phyloP scores from a whole-genome alignment of 92 coral and sea anemone genomes.

The Meandrina meandrites region DNA sequence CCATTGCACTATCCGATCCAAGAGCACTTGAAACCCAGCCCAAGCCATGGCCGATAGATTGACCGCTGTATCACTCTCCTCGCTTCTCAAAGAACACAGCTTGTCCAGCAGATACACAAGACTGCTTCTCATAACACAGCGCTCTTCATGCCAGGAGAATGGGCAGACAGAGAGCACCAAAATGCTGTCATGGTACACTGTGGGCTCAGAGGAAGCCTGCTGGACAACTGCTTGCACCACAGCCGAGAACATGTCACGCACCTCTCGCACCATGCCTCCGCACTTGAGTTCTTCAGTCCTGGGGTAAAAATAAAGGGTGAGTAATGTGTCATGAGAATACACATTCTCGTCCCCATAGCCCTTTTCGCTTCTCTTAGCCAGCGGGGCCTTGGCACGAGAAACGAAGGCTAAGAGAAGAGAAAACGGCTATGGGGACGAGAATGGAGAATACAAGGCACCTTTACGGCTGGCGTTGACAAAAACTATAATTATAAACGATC shows the following conservation, averaged over 20 bases:
- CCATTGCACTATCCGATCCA: conserved; percentile 92
- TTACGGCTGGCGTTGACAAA: neutral
- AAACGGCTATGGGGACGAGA: too few species aligned
- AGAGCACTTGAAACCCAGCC: conserved; percentile 86
- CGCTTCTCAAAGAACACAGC: conserved; percentile 73
- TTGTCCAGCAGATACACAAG: conserved; percentile 80
- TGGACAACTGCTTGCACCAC: conserved; percentile 84
- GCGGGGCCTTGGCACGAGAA: too few species aligned
- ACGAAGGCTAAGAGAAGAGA: too few species aligned
- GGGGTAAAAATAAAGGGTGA: neutral
- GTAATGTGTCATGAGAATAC: neutral
- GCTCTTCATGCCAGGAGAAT: conserved; percentile 89
- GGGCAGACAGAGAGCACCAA: conserved; percentile 84
- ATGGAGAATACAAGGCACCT: neutral
- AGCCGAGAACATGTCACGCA: conserved; percentile 88
- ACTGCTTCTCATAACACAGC: conserved; percentile 89
- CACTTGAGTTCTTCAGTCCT: conserved; percentile 93
- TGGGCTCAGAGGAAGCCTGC: conserved; percentile 64
- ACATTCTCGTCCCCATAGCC: too few species aligned
- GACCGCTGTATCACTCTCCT: conserved; percentile 53
- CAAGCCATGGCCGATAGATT: conserved; percentile 83
- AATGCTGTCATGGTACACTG: conserved; percentile 77
- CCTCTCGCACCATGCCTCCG: conserved; percentile 88
- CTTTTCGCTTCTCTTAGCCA: too few species aligned
- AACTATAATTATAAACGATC: neutral